Conservation (phyloP, 2,888 invertebrate genomes). For the Sialis fuliginosa region DNA sequence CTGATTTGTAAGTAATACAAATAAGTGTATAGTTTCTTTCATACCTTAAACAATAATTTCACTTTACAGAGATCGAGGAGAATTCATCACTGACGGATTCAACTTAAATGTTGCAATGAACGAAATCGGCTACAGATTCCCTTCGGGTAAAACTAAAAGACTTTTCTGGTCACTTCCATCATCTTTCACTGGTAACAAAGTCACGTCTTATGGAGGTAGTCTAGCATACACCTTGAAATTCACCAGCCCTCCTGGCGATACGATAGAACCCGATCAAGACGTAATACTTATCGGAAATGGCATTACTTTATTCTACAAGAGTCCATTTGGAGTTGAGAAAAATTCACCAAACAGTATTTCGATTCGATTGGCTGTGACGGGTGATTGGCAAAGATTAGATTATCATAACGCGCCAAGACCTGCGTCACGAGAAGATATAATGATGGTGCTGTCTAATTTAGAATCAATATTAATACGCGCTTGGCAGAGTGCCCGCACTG, state of each 20-base stretch:
- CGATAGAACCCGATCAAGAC: slow-evolving; percentile 50
- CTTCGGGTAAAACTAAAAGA: slow-evolving; percentile 26
- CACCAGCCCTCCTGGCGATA: slow-evolving; percentile 32
- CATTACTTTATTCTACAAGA: slow-evolving; percentile 58
- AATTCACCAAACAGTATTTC: slow-evolving; percentile 35
- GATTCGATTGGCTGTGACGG: slow-evolving; percentile 42
- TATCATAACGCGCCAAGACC: slow-evolving; percentile 31
- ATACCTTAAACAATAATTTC: slow-evolving; percentile 11
- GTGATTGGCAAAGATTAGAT: slow-evolving; percentile 43
- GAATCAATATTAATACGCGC: slow-evolving; percentile 72
- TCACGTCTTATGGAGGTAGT: slow-evolving; percentile 76
- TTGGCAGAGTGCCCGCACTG: slow-evolving; percentile 44
- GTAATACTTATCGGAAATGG: slow-evolving; percentile 67
- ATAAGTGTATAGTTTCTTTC: not conserved
- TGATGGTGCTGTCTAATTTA: slow-evolving; percentile 69
- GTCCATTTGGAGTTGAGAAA: slow-evolving; percentile 23
- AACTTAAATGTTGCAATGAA: slow-evolving; percentile 34
- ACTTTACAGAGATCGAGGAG: slow-evolving; percentile 14
- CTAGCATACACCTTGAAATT: slow-evolving; percentile 58
- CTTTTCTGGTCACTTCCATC: slow-evolving; percentile 63
- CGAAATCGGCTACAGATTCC: slow-evolving; percentile 39
- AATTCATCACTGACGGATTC: slow-evolving; percentile 30
- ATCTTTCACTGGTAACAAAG: slow-evolving; percentile 50
- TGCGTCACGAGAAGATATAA: slow-evolving; percentile 62
- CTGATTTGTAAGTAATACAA: slow-evolving; percentile 30